A percentile compares a stretch with the other conserved stretches of the same genome.
Conservation (phyloP, 2,888 invertebrate genomes). For the Hesperia comma region DNA sequence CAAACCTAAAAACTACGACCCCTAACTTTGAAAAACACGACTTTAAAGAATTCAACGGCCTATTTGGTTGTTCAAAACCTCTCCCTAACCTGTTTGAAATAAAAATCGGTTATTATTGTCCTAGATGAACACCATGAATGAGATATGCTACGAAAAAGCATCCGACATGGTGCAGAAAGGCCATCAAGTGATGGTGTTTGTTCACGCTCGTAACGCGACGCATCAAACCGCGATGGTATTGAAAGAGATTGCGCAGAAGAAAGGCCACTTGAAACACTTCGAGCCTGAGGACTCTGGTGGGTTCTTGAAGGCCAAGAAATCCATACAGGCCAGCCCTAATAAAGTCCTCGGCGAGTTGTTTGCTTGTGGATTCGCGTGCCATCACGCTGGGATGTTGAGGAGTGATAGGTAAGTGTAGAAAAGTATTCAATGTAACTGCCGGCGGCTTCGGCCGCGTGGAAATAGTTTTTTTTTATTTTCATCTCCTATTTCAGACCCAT, state of each 20-base stretch:
- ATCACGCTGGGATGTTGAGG: conserved; percentile 98
- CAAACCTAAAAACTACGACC: too few species aligned
- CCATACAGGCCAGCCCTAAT: conserved; percentile 89
- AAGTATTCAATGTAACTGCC: background rate
- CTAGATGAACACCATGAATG: conserved; percentile 92
- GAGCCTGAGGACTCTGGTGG: conserved; percentile 85
- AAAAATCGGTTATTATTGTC: background rate
- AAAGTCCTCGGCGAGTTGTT: conserved; percentile 93
- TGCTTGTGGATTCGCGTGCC: conserved; percentile 94
- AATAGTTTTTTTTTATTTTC: too few species aligned
- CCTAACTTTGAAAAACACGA: too few species aligned
- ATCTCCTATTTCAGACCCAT: too few species aligned
- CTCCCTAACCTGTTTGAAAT: too few species aligned
- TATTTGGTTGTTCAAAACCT: too few species aligned
- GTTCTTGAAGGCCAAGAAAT: conserved; percentile 87
- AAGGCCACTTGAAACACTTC: conserved; percentile 88
- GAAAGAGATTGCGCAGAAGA: conserved; percentile 91
- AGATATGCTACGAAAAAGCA: conserved; percentile 96
- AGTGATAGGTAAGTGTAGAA: conserved; percentile 87
- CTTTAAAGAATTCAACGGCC: too few species aligned
- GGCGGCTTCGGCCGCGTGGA: too few species aligned
- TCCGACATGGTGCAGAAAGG: conserved; percentile 92
- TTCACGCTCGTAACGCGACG: conserved; percentile 98
- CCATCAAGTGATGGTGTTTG: conserved; percentile 99
- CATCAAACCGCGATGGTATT: conserved; percentile 93